Base-by-base conservation (phyloP, 2,113 vertebrate genomes). In the Rhinolophus sinicus region DNA sequence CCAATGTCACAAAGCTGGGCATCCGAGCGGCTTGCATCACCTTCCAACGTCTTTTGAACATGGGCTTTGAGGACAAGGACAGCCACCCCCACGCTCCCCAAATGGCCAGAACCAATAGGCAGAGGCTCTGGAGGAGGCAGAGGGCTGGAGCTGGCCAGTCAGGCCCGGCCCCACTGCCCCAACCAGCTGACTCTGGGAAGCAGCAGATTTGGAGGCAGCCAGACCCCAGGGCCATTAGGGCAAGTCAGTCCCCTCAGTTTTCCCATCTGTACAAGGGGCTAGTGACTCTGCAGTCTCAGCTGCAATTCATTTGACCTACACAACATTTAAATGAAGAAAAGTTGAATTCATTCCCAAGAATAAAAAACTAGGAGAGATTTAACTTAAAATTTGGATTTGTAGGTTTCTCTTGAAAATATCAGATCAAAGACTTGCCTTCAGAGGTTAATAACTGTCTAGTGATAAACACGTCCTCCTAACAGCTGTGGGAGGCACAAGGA, bases 21-120 rank as follows among this genome's bases (percentile, higher is more conserved):
- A 0, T 5, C 35, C 12, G 0, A 50, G 33, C 8, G 3, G 93
- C 52, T 56, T 38, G n/a, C 0, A 0, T 65, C 35, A 70, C 70
- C 35, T 2, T 14, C 40, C n/a, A 4, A 30, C 26, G 28, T 73
- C 54, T 67, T 13, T 8, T 64, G 47, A 84, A 76, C 58, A 6
- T 1, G 28, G 33, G 44, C 81, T 90, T 87, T 77, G 44, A 62
- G 50, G 86, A 80, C 44, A 84, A 76, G 76, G 81, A 30, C 56
- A 14, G 62, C 72, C 64, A 33, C 28, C 13, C 64, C 8, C 70
- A 19, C 70, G 40, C 67, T 54, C 72, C 77, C 38, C 38, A 47
- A 22, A 81, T 22, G 47, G 77, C 72, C 90, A 77, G 60, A 33
- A 38, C 15, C 78, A 24, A n/a, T 1, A 35, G 56, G 30, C 19